Evolutionary conservation across 2,888 invertebrate species (phyloP), one percentile per base, ranked within the genome.

Genomic region (Seira sanloemensis): DNA sequence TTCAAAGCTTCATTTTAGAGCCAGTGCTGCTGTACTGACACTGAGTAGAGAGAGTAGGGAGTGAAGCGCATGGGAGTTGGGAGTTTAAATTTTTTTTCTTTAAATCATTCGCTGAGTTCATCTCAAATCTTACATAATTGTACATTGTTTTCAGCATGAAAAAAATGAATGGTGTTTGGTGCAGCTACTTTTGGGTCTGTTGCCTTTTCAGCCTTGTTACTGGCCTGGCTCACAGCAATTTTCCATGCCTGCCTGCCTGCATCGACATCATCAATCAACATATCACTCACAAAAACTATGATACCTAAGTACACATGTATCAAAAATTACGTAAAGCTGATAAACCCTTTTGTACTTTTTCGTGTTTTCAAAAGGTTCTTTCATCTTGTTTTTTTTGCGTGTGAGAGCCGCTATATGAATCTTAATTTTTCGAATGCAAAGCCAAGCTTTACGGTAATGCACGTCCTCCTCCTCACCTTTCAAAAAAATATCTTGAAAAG

Each of bases 221-320:
- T 58, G 58, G n/a, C 58, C 58, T 18, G n/a, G n/a, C 58, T 58
- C 58, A n/a, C n/a, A 58, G 69, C 77, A 69, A 77, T 77, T 62
- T 77, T 66, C 77, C 77, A 77, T 69, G 77, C 69, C 58, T 77
- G 77, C 50, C 37, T 37, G 37, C 58, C 18, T 58, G 58, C 58
- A 58, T 58, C 58, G n/a, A 58, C n/a, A 5, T 58, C 58, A 58
- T 58, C 18, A 58, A 58, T 58, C 58, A 58, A n/a, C 58, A 58
- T 12, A 37, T 5, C 58, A 58, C 58, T 58, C 37, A n/a, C n/a
- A 37, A 37, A 37, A 37, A 37, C 37, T n/a, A n/a, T n/a, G 58
- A 58, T 58, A 12, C 37, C 37, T 37, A 58, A 5, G n/a, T 58
- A 58, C 58, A 9, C n/a, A n/a, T n/a, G n/a, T 58, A 58, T 18